Evolutionary conservation across 2,113 vertebrate genomes (phyloP).

Genomic region (Aegotheles bennettii): DNA sequence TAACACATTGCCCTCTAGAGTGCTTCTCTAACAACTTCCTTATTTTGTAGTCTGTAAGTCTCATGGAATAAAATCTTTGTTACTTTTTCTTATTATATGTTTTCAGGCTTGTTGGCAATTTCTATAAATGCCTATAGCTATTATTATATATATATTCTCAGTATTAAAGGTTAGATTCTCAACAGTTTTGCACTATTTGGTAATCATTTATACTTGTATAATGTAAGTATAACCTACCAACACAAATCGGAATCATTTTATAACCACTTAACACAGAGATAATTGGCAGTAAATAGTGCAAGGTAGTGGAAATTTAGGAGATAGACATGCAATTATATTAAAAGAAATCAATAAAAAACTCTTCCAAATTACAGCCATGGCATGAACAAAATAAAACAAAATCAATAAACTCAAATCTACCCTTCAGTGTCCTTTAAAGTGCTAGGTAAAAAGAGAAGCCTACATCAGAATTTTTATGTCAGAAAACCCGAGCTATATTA

Average conservation of each 20-base stretch:
- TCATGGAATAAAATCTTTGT: background rate
- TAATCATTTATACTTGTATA: background rate
- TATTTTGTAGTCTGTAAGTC: background rate
- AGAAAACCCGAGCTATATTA: background rate
- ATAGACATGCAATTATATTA: background rate
- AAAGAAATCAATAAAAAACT: background rate
- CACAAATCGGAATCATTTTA: background rate
- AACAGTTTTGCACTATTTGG: background rate
- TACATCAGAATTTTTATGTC: background rate
- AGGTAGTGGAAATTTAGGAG: background rate
- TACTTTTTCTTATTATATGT: background rate
- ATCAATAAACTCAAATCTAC: constrained; percentile 6
- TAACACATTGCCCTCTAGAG: background rate
- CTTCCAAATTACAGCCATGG: background rate
- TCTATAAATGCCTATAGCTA: background rate
- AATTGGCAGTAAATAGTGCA: background rate
- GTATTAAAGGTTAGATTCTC: background rate
- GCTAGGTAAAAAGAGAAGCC: background rate
- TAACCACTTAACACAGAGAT: background rate
- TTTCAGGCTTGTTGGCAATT: background rate
- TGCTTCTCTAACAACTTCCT: background rate
- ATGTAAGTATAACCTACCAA: background rate
- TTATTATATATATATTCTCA: background rate
- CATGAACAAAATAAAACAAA: constrained; percentile 14
- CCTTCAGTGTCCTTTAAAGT: background rate